A percentile compares a stretch with the other conserved stretches of the same genome.
Evolutionary conservation across 2,888 invertebrate genomes (phyloP).

Genomic region (Chrysolina americana): DNA sequence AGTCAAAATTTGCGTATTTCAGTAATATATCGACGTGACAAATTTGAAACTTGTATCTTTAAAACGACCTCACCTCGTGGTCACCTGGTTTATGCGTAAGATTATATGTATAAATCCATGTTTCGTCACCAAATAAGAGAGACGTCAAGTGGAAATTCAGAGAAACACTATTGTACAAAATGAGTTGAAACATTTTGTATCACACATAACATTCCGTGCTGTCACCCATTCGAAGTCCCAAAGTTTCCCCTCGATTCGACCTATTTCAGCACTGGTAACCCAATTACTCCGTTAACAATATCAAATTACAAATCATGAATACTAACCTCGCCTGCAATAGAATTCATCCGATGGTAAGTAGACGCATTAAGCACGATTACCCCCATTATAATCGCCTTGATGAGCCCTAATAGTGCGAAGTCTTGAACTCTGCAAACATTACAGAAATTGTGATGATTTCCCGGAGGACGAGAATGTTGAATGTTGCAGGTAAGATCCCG

Average conservation of each 20-base stretch:
- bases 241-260: background rate
- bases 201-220: no score
- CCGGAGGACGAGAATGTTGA: conserved; percentile 11
- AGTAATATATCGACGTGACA: no score
- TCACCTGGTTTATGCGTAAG: no score
- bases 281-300: conserved; percentile 3
- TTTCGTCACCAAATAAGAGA: no score
- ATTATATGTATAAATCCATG: no score
- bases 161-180: no score
- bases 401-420: conserved; percentile 37
- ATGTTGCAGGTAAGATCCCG: conserved; percentile 17
- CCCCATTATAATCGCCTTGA: conserved; percentile 38
- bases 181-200: no score
- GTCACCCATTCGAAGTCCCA: background rate
- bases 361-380: conserved; percentile 26
- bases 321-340: conserved; percentile 17
- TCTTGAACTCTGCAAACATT: conserved; percentile 25
- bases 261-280: background rate
- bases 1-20: no score
- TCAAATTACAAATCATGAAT: conserved; percentile 20
- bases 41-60: no score
- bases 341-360: conserved; percentile 17
- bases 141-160: no score
- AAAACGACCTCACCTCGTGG: no score
- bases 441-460: conserved; percentile 22